phyloP scores from a whole-genome alignment of 2,113 vertebrate species.

The Calyptommatus sinebrachiatus region DNA sequence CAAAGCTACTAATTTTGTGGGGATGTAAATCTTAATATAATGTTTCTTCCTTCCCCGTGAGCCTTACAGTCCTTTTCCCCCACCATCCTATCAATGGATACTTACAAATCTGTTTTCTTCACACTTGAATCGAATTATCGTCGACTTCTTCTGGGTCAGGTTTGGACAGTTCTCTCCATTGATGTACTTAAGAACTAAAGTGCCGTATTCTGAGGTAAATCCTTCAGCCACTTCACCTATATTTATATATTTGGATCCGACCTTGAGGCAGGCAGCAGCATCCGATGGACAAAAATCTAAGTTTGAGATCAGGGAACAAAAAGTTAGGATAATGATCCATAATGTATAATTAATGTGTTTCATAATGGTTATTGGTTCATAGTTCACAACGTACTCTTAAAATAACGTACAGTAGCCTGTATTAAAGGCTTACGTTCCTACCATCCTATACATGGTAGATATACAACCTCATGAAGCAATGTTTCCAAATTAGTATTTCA shows the following conservation, averaged over 20 bases:
- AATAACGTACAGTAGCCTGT: not conserved
- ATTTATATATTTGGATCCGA: slow-evolving; percentile 73
- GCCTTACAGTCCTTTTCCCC: accelerated
- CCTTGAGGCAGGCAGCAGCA: slow-evolving; percentile 80
- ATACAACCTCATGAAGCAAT: too few relatives aligned
- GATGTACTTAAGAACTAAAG: slow-evolving; percentile 77
- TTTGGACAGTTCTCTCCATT: slow-evolving; percentile 82
- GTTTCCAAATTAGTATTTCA: too few relatives aligned
- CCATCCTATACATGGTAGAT: too few relatives aligned
- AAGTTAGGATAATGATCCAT: not conserved
- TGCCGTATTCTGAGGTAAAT: slow-evolving; percentile 67
- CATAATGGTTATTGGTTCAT: not conserved
- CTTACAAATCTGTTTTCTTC: slow-evolving; percentile 82
- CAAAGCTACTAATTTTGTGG: not conserved
- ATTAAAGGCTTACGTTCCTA: not conserved
- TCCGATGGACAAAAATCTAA: slow-evolving; percentile 79
- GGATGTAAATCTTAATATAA: not conserved
- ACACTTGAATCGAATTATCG: slow-evolving; percentile 85
- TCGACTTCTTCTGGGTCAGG: slow-evolving; percentile 72
- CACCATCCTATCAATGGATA: not conserved
- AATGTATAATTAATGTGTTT: too few relatives aligned
- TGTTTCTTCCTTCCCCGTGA: not conserved
- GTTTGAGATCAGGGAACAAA: not conserved
- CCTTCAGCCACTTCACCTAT: slow-evolving; percentile 79
- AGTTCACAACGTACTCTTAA: not conserved